Evolutionary conservation across 2,888 invertebrate genomes (phyloP).

Genomic region (Cataglyphis cursor): DNA sequence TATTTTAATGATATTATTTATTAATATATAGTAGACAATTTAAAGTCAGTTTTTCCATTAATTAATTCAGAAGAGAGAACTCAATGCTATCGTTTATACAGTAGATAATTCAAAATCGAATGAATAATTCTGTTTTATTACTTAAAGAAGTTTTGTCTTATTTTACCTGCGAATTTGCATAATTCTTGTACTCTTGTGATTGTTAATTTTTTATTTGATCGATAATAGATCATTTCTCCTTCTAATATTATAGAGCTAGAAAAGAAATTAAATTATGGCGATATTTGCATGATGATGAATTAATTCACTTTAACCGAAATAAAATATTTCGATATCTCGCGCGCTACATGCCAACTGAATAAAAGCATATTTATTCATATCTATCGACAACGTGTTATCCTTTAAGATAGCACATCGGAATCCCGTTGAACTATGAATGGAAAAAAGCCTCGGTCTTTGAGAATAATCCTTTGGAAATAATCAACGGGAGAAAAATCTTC

Average conservation of each 20-base stretch:
- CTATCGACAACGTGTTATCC: conserved; percentile 24
- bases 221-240: neutral
- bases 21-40: neutral
- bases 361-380: conserved; percentile 16
- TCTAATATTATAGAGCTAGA: neutral
- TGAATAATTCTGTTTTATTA: neutral
- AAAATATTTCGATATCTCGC: neutral
- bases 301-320: neutral
- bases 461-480: conserved; percentile 33
- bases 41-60: neutral
- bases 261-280: neutral
- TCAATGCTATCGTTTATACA: neutral
- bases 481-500: conserved; percentile 34
- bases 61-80: neutral
- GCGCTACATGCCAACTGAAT: neutral
- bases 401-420: conserved; percentile 11
- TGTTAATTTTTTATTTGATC: neutral
- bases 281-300: neutral
- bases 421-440: conserved; percentile 8
- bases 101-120: neutral
- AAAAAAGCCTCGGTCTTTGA: conserved; percentile 16
- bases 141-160: neutral
- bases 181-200: neutral
- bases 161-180: neutral
- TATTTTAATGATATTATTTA: neutral